A percentile compares a stretch with the other conserved stretches of the same genome.
Conservation (phyloP, 2,797 vertebrate genomes). For the Sebastiscus albofasciatus region DNA sequence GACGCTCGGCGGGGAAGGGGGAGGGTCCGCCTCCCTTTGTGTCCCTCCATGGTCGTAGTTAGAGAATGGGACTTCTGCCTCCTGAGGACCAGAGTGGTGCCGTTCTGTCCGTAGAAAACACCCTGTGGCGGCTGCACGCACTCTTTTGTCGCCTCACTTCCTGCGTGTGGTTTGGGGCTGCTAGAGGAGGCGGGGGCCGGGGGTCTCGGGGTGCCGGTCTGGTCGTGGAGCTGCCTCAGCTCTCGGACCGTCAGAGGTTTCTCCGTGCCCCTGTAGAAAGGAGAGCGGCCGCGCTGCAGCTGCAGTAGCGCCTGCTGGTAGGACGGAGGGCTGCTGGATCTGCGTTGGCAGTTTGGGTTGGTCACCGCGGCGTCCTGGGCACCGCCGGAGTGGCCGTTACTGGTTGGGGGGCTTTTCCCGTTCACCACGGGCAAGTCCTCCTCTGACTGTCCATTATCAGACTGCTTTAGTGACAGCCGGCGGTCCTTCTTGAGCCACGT, state of each 20-base stretch:
- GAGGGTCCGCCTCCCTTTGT: constrained; percentile 44
- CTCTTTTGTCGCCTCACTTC: constrained; percentile 44
- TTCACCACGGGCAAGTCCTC: constrained; percentile 62
- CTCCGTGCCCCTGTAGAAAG: constrained; percentile 67
- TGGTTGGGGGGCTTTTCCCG: not conserved
- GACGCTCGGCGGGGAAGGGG: constrained; percentile 63
- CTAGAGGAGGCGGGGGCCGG: not conserved
- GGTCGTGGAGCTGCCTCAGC: constrained; percentile 68
- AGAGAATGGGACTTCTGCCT: constrained; percentile 74
- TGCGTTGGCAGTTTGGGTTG: constrained; percentile 15
- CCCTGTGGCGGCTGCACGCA: constrained; percentile 70
- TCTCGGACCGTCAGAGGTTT: constrained; percentile 75
- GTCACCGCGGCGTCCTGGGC: constrained; percentile 4
- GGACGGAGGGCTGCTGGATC: constrained; percentile 68
- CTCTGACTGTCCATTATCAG: constrained; percentile 65
- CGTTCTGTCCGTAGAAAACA: constrained; percentile 80
- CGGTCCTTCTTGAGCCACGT: constrained; percentile 84
- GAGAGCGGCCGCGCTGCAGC: constrained; percentile 66
- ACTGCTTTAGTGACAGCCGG: constrained; percentile 82
- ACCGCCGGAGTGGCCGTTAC: not conserved
- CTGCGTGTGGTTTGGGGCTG: constrained; percentile 28
- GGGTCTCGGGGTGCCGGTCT: constrained; percentile 26
- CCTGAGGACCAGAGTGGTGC: constrained; percentile 73
- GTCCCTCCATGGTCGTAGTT: constrained; percentile 36
- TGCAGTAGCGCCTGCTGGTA: constrained; percentile 77